These are phyloP conservation scores for Heliornis fulica DNA, from an alignment of 2,113 vertebrate genomes.

Conservation along the genomic window DNA sequence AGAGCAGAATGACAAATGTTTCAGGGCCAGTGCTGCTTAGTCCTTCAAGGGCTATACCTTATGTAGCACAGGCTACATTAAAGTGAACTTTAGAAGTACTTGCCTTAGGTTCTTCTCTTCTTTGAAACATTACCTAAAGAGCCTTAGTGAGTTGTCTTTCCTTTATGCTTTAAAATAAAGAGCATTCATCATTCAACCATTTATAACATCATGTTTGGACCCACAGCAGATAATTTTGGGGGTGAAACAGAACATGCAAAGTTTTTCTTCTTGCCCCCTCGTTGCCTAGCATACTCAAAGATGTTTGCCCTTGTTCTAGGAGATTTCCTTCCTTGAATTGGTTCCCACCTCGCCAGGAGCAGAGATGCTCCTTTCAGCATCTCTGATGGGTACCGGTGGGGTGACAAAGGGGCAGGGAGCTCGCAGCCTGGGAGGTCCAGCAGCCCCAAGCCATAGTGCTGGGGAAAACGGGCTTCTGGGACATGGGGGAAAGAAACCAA, in stretches of 20 bases:
- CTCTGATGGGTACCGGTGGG: neutral
- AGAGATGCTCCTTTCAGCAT: neutral
- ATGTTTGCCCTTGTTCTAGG: neutral
- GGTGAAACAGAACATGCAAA: neutral
- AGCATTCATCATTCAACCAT: neutral
- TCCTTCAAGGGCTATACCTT: neutral
- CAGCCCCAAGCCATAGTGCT: fast-evolving
- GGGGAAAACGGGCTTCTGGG: neutral
- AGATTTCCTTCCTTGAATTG: neutral
- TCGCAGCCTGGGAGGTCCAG: neutral
- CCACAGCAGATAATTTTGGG: neutral
- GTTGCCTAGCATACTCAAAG: neutral
- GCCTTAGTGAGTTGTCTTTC: neutral
- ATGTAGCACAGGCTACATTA: neutral
- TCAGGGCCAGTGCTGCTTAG: neutral
- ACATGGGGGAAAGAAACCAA: neutral
- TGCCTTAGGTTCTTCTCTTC: neutral
- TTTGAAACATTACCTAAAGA: neutral
- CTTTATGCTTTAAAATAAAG: neutral
- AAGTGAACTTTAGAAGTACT: slow-evolving; percentile 22
- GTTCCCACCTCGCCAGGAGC: neutral
- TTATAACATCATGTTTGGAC: neutral
- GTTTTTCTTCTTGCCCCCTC: neutral
- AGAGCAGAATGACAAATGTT: slow-evolving; percentile 27
- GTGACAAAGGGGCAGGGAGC: neutral